A percentile compares a stretch with the other conserved stretches of the same genome.
Conservation (phyloP, 2,113 vertebrate genomes). For the Romanogobio albipinnatus region DNA sequence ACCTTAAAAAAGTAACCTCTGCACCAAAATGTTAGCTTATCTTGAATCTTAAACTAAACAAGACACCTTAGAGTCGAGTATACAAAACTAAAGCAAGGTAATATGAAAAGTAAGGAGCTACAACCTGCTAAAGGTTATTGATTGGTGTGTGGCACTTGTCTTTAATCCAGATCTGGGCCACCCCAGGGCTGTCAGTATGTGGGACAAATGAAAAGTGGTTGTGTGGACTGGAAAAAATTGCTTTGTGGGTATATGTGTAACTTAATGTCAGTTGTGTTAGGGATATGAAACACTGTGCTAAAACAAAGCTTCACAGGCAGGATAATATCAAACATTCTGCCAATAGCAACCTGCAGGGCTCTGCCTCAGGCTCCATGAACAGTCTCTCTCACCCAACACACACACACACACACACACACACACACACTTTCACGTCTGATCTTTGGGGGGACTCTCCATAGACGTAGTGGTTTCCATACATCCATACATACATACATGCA, state of each 20-base stretch:
- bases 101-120: too few relatives aligned
- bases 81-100: too few relatives aligned
- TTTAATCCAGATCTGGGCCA: too few relatives aligned
- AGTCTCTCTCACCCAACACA: slow-evolving; percentile 1
- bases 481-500: too few relatives aligned
- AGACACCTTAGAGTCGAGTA: background rate
- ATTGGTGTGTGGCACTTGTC: too few relatives aligned
- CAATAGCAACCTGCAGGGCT: slow-evolving; percentile 32
- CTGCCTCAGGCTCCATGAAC: slow-evolving; percentile 9
- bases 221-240: too few relatives aligned
- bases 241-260: too few relatives aligned
- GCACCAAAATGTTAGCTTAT: background rate
- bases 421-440: background rate
- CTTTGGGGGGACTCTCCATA: too few relatives aligned
- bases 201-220: too few relatives aligned
- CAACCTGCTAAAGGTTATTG: too few relatives aligned
- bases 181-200: too few relatives aligned
- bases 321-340: slow-evolving; percentile 30
- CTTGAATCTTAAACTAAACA: background rate
- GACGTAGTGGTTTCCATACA: too few relatives aligned
- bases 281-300: background rate
- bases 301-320: slow-evolving; percentile 29
- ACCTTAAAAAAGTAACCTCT: background rate
- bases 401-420: background rate
- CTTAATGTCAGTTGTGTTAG: background rate